These are phyloP conservation scores for Heliothis virescens DNA, from an alignment of 1,140 invertebrate species.

Conservation along the genomic window DNA sequence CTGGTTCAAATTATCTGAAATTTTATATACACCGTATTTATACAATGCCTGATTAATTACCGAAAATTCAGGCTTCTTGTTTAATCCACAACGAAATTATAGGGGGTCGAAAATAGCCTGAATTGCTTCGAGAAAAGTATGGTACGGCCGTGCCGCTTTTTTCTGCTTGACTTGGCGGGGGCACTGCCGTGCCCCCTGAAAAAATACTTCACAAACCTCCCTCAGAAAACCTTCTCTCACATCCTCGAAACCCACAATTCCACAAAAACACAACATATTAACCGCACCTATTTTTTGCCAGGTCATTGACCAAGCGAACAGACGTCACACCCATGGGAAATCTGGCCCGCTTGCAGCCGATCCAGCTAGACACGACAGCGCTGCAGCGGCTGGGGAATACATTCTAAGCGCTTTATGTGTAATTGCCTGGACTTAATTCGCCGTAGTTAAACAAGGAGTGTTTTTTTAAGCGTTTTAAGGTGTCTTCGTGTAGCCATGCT, in stretches of 20 bases:
- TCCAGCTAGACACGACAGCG: conserved; percentile 36
- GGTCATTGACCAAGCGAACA: conserved; percentile 36
- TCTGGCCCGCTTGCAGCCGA: conserved; percentile 34
- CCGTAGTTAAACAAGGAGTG: conserved; percentile 26
- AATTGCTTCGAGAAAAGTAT: too few relatives aligned
- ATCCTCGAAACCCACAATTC: neutral
- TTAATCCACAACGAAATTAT: too few relatives aligned
- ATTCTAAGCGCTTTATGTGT: conserved; percentile 38
- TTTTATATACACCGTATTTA: too few relatives aligned
- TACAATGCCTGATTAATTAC: too few relatives aligned
- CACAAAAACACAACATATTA: neutral
- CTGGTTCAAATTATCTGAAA: too few relatives aligned
- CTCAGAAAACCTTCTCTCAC: too few relatives aligned
- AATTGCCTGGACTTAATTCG: conserved; percentile 35
- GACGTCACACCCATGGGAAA: conserved; percentile 40
- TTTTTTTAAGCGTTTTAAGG: conserved; percentile 14
- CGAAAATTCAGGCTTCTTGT: too few relatives aligned
- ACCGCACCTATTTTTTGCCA: conserved; percentile 9
- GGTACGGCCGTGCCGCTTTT: too few relatives aligned
- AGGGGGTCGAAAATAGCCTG: too few relatives aligned
- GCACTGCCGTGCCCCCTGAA: too few relatives aligned
- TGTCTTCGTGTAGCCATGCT: neutral
- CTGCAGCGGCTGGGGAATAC: conserved; percentile 32
- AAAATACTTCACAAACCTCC: too few relatives aligned
- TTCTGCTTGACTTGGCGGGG: too few relatives aligned